A percentile compares a stretch with the other conserved stretches of the same genome.
These are phyloP conservation scores for Mantis religiosa DNA, from an alignment of 2,888 invertebrate species.

Conservation along the genomic window DNA sequence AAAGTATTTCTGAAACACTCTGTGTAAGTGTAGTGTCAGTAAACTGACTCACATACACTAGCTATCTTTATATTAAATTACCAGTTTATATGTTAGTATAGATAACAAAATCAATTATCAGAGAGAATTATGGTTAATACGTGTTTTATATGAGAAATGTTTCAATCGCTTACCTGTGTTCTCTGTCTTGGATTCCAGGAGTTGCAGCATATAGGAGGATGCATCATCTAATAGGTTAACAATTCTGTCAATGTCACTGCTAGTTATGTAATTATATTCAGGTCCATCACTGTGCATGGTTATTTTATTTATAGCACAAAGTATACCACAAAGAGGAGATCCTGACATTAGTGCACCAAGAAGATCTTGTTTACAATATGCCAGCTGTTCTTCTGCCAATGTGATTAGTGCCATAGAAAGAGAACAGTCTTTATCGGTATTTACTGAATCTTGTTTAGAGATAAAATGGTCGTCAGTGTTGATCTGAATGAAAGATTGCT, in stretches of 20 bases:
- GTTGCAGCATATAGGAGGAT: background rate
- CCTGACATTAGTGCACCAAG: constrained; percentile 42
- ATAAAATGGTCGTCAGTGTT: background rate
- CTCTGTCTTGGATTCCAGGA: background rate
- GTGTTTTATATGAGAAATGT: too few species aligned
- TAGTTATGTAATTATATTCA: constrained; percentile 22
- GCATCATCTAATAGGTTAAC: constrained; percentile 29
- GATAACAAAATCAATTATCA: too few species aligned
- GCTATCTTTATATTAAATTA: too few species aligned
- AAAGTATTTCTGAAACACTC: too few species aligned
- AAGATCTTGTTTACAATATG: constrained; percentile 41
- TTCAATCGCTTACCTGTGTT: background rate
- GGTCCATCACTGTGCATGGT: constrained; percentile 34
- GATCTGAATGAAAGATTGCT: background rate
- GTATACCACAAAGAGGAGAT: constrained; percentile 46
- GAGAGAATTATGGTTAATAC: too few species aligned
- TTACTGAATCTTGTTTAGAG: background rate
- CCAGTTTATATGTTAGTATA: too few species aligned
- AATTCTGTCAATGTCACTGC: constrained; percentile 24
- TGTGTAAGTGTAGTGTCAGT: too few species aligned
- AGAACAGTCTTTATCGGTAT: background rate
- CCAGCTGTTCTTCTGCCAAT: constrained; percentile 39
- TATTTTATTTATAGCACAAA: constrained; percentile 37
- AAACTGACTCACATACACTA: too few species aligned
- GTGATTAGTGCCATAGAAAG: constrained; percentile 34